A percentile compares a stretch with the other conserved stretches of the same genome.
Conservation (phyloP, 2,797 vertebrate species). For the Spinus pinus region DNA sequence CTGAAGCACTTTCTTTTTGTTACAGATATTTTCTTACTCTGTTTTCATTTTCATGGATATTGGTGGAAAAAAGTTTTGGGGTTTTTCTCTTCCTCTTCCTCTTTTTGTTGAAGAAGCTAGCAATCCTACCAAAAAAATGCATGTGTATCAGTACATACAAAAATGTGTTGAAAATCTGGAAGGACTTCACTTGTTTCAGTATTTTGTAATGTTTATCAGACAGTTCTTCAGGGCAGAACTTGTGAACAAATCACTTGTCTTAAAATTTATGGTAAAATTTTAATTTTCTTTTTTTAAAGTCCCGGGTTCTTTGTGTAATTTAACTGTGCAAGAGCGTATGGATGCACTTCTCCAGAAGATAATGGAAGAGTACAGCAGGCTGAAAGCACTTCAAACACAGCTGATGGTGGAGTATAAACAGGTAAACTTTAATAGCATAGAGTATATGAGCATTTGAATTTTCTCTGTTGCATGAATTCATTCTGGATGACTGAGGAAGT, state of each 20-base stretch:
- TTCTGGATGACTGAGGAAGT: not conserved
- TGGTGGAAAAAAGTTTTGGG: not conserved
- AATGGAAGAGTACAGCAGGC: conserved; percentile 76
- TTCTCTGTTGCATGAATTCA: not conserved
- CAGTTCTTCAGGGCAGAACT: not conserved
- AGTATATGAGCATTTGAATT: not conserved
- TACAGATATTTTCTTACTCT: not conserved
- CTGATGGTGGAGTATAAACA: conserved; percentile 72
- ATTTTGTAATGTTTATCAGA: not conserved
- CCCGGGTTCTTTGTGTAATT: conserved; percentile 27
- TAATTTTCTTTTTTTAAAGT: not conserved
- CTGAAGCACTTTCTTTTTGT: not conserved
- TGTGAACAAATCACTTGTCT: not conserved
- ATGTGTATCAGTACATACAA: not conserved
- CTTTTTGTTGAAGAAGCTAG: not conserved
- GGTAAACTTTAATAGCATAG: conserved; percentile 49
- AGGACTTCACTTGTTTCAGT: not conserved
- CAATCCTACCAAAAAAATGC: not conserved
- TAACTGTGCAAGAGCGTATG: conserved; percentile 78
- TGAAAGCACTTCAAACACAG: conserved; percentile 75
- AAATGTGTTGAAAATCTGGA: not conserved
- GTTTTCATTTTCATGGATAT: not conserved
- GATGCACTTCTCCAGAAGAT: conserved; percentile 76
- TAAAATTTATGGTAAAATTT: not conserved
- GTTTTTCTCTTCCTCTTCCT: not conserved